A percentile compares a stretch with the other conserved stretches of the same genome.
Conservation (phyloP, 2,888 invertebrate species). For the Philonicus albiceps region DNA sequence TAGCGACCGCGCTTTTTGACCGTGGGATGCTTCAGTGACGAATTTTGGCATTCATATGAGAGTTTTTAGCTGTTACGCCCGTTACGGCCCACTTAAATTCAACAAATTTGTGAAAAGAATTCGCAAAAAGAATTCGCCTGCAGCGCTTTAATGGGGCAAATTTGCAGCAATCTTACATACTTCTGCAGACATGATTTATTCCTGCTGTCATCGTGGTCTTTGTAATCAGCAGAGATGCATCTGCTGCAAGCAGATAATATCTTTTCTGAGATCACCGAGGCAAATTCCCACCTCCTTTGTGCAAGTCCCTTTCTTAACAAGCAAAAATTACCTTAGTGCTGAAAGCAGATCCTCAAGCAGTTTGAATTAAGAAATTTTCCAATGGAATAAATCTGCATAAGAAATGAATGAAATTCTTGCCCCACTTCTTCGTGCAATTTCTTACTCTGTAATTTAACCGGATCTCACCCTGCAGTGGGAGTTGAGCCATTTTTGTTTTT, state of each 20-base stretch:
- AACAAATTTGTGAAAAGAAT: background rate
- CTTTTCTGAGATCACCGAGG: background rate
- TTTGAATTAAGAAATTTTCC: constrained; percentile 2
- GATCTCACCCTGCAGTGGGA: background rate
- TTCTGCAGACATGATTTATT: background rate
- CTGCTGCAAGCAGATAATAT: background rate
- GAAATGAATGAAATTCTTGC: background rate
- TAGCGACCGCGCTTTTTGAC: background rate
- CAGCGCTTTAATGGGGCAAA: background rate
- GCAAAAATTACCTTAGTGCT: background rate
- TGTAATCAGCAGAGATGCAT: background rate
- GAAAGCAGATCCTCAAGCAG: background rate
- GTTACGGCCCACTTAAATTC: background rate
- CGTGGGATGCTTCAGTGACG: background rate
- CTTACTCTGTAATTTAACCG: constrained; percentile 6
- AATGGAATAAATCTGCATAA: constrained; percentile 21
- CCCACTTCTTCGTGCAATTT: background rate
- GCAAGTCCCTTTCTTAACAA: background rate
- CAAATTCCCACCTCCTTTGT: background rate
- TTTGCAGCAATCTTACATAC: background rate
- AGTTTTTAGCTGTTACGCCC: background rate
- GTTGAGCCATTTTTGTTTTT: background rate
- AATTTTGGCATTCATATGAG: background rate
- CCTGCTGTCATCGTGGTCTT: background rate
- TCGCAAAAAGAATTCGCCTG: background rate